Base-by-base conservation (phyloP, 2,797 vertebrate species). In the Esox lucius region DNA sequence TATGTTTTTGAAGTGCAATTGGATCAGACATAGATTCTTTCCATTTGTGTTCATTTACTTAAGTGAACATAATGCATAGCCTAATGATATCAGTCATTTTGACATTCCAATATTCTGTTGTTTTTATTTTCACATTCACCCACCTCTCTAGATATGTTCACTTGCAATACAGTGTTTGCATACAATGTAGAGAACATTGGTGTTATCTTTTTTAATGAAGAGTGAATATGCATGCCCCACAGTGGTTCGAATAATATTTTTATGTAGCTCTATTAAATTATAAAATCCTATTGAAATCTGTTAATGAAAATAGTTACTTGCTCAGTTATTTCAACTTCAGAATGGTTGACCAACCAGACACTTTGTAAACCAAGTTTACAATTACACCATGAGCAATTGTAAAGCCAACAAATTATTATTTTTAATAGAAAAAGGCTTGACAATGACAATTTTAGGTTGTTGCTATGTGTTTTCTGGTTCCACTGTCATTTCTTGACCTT, bases 351-450 rank as follows among this genome's bases (percentile, higher is more conserved):
- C 84, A 77, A 86, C 83, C 84, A 83, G 82, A 88, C 83, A 53
- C 82, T 80, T 81, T 83, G 90, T 83, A 88, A 91, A 73, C 74
- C 86, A 78, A 85, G 91, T 93, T 93, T 93, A 91, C 91, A 91
- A 92, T 90, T 87, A 81, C 82, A 87, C 81, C 68, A 76, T 87
- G 84, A 83, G 84, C 65, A 39, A 33, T 71, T 11, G 12, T 71
- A 15, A n/a, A 62, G 80, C 80, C 84, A 62, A 81, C 77, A 35
- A 11, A 78, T 71, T 83, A 79, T 75, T 5, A 46, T 70, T 78
- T 72, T 79, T 65, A 8, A 0, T 48, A 35, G 35, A 75, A 75
- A 79, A 28, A 49, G 75, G 78, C 83, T 80, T 88, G 15, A 83
- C 82, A 77, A 75, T 62, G 71, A 75, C 2, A 22, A 28, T 65